Evolutionary conservation across 2,888 invertebrate species (phyloP), one percentile per base, ranked within the genome.

Genomic region (Plusia festucae): DNA sequence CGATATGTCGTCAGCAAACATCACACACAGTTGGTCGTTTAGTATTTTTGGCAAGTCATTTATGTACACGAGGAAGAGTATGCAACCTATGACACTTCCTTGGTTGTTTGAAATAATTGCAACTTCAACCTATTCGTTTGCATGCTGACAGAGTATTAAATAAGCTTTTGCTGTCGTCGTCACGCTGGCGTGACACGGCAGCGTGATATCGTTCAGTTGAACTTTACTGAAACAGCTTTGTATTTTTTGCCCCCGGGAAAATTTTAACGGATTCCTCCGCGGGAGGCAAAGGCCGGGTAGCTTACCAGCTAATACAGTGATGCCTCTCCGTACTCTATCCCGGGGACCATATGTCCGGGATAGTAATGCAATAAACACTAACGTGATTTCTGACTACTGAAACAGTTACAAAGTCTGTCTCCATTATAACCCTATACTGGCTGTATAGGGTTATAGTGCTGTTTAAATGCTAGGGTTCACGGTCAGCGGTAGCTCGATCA

Each of bases 401-500:
- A 40, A n/a, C 40, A n/a, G n/a, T n/a, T n/a, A 4, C 40, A 6
- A n/a, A 40, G 40, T 40, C 2, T 13, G 34, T 34, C 40, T 40
- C 40, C 7, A 40, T n/a, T 40, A 15, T n/a, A 6, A 6, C 40
- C 40, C 40, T 40, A 40, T 40, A 40, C n/a, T n/a, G n/a, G n/a
- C n/a, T n/a, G n/a, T n/a, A n/a, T n/a, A n/a, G 5, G 4, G 40
- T n/a, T 40, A n/a, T 1, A 40, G n/a, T 40, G 15, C 40, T 40
- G n/a, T 34, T 9, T 40, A 30, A 30, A 40, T 40, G 40, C n/a
- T 40, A 40, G n/a, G n/a, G 40, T 40, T 40, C 40, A 40, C 15
- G 40, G 40, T 40, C 40, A 40, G n/a, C n/a, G 40, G 40, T 40
- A n/a, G 40, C n/a, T 7, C 40, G n/a, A 40, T 40, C 40, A 40